Conservation (phyloP, 2,888 invertebrate genomes). For the Diabrotica balteata region DNA sequence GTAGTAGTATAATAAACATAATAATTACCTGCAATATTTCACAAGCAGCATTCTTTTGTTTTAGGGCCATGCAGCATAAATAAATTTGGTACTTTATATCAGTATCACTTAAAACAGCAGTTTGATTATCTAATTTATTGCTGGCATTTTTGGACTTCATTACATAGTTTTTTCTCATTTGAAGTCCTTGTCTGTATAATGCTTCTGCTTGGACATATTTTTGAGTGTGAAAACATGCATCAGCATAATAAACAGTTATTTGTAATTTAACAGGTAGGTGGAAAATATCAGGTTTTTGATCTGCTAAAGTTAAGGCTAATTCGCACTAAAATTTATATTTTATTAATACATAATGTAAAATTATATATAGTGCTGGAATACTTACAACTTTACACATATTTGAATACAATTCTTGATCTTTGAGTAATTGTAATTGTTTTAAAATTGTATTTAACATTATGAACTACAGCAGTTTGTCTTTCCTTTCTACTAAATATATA, state of each 20-base stretch:
- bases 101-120: conserved; percentile 66
- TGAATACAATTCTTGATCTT: conserved; percentile 74
- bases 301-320: conserved; percentile 69
- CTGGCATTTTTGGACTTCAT: conserved; percentile 61
- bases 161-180: conserved; percentile 69
- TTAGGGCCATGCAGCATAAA: conserved; percentile 71
- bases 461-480: neutral
- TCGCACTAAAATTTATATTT: conserved; percentile 65
- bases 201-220: conserved; percentile 75
- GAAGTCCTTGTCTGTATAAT: conserved; percentile 70
- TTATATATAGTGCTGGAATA: conserved; percentile 25
- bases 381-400: conserved; percentile 75
- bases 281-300: conserved; percentile 70
- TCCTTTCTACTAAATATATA: too few relatives aligned
- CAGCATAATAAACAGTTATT: conserved; percentile 72
- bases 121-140: conserved; percentile 61
- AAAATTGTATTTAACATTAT: conserved; percentile 64
- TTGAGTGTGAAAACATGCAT: conserved; percentile 71
- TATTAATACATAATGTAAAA: conserved; percentile 5
- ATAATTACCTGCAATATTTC: conserved; percentile 60
- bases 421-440: conserved; percentile 73
- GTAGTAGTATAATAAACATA: too few relatives aligned
- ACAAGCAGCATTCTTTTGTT: conserved; percentile 69
- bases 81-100: conserved; percentile 79
- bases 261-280: conserved; percentile 71